Evolutionary conservation across 2,888 invertebrate genomes (phyloP), one percentile per base, ranked within the genome.

Genomic region (Bombylius discolor): DNA sequence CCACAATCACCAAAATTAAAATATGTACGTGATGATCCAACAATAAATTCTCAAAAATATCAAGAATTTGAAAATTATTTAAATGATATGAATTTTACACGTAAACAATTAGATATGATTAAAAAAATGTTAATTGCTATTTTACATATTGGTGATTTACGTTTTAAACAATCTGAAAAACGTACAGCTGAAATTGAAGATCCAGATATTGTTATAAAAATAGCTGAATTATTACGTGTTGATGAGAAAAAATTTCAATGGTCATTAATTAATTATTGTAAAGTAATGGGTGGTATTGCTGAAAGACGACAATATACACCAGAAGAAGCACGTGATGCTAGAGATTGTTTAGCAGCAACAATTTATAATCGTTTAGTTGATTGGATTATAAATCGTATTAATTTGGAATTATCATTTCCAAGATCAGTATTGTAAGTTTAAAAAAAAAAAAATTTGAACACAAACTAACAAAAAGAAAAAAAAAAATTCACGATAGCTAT

Each of bases 301-400:
- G 73, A 73, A 34, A 60, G 73, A 5, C 67, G 70, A 33, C 78
- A 76, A 61, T 88, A 90, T 70, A 84, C 84, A 5, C 80, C 84
- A 13, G 84, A 85, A 58, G 92, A 94, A 71, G 91, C 93, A 0
- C 78, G 84, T 57, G 86, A 88, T 70, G 86, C 89, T 1, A 78
- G 93, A 56, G 90, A 94, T 71, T 88, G 89, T 8, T 78, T 95
- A 59, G 88, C 92, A 6, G 87, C 89, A 67, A 87, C 88, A 12
- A 74, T 92, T 34, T 96, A 94, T 69, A 82, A 83, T 51, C 80
- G 94, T 61, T 71, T 95, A 42, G 85, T 94, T 60, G 93, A 94
- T 74, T 95, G 92, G 84, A 80, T 94, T 65, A 82, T 94, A 51
- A 89, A 88, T 69, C 79, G 83, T 58, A 85, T 94, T 58, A 95